Percentiles rank a stretch among this genome's conserved stretches.
Conservation (phyloP, 2,888 invertebrate genomes). For the Eupeodes latifasciatus region DNA sequence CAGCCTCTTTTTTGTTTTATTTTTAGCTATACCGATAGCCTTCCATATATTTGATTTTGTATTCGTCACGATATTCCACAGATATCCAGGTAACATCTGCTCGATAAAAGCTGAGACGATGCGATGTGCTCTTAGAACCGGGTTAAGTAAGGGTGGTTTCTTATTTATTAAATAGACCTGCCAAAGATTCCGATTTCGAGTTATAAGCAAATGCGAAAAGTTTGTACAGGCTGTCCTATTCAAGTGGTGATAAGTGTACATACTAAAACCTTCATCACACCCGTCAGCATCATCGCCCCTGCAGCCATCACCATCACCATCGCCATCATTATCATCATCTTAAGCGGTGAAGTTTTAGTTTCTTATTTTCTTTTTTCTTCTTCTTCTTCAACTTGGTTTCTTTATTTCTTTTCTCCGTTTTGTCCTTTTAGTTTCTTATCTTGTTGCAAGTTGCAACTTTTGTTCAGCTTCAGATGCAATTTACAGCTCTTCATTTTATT, state of each 20-base stretch:
- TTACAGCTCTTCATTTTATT: conserved; percentile 36
- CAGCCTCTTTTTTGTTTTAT: too few species aligned
- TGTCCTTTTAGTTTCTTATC: neutral
- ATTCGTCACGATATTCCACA: neutral
- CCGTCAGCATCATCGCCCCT: conserved; percentile 34
- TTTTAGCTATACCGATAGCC: too few species aligned
- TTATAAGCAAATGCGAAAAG: too few species aligned
- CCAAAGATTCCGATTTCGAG: neutral
- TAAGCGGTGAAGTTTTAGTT: conserved; percentile 36
- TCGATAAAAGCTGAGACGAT: neutral
- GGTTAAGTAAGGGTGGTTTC: neutral
- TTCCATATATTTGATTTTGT: neutral
- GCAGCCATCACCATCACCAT: conserved; percentile 1
- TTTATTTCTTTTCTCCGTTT: neutral
- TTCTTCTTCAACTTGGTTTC: neutral
- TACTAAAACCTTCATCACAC: conserved; percentile 56
- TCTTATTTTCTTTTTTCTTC: neutral
- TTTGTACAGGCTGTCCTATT: too few species aligned
- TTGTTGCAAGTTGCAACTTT: conserved; percentile 26
- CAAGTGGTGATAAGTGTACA: neutral
- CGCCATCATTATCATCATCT: conserved; percentile 35
- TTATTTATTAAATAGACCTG: neutral
- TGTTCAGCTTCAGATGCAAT: conserved; percentile 42
- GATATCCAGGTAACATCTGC: too few species aligned
- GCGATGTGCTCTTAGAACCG: neutral